Evolutionary conservation across 2,888 invertebrate genomes (phyloP), one percentile per base, ranked within the genome.

Genomic region (Hirtodrosophila confusa): DNA sequence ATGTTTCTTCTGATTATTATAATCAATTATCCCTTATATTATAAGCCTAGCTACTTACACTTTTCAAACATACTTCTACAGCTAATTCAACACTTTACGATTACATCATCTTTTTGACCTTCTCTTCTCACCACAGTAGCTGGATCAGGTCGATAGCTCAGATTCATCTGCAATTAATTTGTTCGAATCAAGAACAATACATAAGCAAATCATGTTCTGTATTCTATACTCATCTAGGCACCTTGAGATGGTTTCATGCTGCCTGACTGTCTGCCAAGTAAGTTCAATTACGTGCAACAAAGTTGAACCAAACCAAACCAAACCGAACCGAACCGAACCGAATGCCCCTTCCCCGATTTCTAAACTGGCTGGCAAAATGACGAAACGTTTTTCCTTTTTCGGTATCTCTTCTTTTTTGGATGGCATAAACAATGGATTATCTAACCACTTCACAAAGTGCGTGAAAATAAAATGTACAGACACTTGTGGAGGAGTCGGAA

Each of bases 391-490:
- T 83, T 75, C 60, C 64, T 66, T 23, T 40, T 41, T 69, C 51
- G 75, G 47, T 44, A 17, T 39, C 35, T 40, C 23, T 7, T 17
- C n/a, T 44, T 47, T 68, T 48, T 48, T 24, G 44, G 33, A 12
- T 62, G 61, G 65, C 78, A 75, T 73, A 77, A 76, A 88, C 89
- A 88, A 87, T 88, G 89, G 84, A 88, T 79, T 86, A 86, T 79
- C 88, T 88, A 88, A 88, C 88, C 88, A 86, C 88, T 88, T 86
- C 71, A 80, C 69, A 80, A 75, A 79, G 74, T 78, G 80, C 79
- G 80, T 86, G 79, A 77, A 80, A 86, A 82, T 55, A 54, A 71
- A 78, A 77, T 47, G 74, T 64, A 45, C 50, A 78, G 71, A 61
- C 87, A 85, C 88, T 87, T 85, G 88, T 83, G 66, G 55, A 48